A percentile compares a stretch with the other conserved stretches of the same genome.
These are phyloP conservation scores for Stenodera caucasica DNA, from an alignment of 2,888 invertebrate species.

Conservation along the genomic window DNA sequence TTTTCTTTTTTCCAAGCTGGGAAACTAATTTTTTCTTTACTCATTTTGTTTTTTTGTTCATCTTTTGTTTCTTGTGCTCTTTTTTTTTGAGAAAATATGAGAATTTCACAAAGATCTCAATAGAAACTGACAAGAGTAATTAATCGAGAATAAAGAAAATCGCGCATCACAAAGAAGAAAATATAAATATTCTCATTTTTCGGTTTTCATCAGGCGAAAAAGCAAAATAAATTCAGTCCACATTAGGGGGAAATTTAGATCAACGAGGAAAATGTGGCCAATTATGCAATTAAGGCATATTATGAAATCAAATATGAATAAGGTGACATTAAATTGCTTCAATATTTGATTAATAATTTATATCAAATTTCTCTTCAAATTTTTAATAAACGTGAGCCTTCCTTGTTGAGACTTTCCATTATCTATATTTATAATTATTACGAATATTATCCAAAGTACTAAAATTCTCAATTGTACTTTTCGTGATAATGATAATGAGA, in stretches of 20 bases:
- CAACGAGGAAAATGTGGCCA: not conserved
- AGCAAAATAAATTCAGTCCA: no score
- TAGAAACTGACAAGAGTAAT: not conserved
- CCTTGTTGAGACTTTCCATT: not conserved
- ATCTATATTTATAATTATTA: not conserved
- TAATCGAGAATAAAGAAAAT: not conserved
- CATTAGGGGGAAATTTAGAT: not conserved
- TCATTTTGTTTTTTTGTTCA: not conserved
- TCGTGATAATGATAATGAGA: not conserved
- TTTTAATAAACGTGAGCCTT: not conserved
- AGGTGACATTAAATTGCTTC: conserved; percentile 6
- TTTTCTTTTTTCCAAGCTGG: conserved; percentile 12
- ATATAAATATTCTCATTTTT: no score
- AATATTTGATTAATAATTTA: conserved; percentile 5
- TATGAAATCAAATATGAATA: conserved; percentile 6
- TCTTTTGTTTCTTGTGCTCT: not conserved
- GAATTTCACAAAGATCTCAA: not conserved
- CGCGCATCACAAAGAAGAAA: no score
- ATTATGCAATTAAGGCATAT: conserved; percentile 4
- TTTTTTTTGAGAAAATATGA: not conserved
- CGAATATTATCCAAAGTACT: not conserved
- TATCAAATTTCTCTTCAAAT: not conserved
- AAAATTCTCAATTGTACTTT: not conserved
- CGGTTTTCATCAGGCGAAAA: no score
- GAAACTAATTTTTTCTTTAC: not conserved